Evolutionary conservation across 1,140 invertebrate species (phyloP), one percentile per base, ranked within the genome.

Genomic region (Solenopsis fugax): DNA sequence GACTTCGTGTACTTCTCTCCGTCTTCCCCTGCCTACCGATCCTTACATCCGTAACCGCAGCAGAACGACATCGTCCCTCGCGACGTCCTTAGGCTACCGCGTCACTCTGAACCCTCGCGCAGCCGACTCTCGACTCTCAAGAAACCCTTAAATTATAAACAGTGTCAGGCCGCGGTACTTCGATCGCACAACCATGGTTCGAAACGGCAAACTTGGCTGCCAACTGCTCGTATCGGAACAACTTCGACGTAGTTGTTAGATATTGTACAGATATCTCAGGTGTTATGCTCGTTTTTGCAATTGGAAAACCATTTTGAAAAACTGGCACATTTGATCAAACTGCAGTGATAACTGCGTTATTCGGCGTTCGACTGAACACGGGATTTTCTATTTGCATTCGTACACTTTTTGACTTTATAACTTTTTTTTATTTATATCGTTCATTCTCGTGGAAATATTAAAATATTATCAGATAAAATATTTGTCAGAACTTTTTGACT

Each of bases 91-190:
- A 65, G 60, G 60, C 58, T 18, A 78, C 48, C 37, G 71, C 76
- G 72, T 90, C 80, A 72, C 21, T 77, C 62, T 24, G 60, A 60
- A 48, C 77, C 21, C 58, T 62, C 48, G 13, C 48, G 13, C 21
- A 85, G 71, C 73, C 48, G 76, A 48, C 76, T 87, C 73, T 89
- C 64, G 58, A 71, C 75, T 75, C 62, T 48, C 62, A 24, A 54
- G 78, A 92, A 84, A 84, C 87, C 80, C 69, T 90, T 93, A 93
- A 93, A 93, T 93, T 93, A 93, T 93, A 92, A 93, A 93, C 93
- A 93, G 78, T 87, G 89, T 88, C 84, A 75, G 73, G 81, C 64
- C 77, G 78, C 65, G 82, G 86, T 73, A 87, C 85, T 93, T 91
- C 69, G 89, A 92, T 91, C 90, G 54, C 52, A 21, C 62, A 21